Evolutionary conservation across 2,797 vertebrate species (phyloP).

Genomic region (Orientallactaga sibirica): DNA sequence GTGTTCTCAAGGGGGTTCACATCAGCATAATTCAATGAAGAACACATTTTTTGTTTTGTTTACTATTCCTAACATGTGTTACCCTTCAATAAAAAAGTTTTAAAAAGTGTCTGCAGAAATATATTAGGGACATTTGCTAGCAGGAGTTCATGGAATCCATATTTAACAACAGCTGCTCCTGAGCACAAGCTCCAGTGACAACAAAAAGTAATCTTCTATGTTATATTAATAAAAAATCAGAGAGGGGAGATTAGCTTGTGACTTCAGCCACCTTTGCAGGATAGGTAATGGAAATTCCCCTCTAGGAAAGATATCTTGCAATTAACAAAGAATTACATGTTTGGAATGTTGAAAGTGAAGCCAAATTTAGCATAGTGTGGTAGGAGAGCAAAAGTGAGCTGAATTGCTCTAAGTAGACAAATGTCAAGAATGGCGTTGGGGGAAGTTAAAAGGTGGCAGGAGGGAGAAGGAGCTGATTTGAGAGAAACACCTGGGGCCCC

Average conservation of each 20-base stretch:
- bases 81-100: neutral
- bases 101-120: neutral
- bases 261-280: neutral
- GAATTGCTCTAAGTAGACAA: neutral
- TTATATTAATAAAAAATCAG: constrained; percentile 3
- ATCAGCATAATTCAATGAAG: neutral
- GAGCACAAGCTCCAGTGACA: neutral
- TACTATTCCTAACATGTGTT: neutral
- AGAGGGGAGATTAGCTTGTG: neutral
- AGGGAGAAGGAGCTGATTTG: neutral
- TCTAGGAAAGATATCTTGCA: neutral
- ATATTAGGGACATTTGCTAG: constrained; percentile 7
- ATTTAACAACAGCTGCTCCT: neutral
- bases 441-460: neutral
- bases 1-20: neutral
- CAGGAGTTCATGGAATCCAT: neutral
- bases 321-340: neutral
- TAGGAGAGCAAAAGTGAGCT: neutral
- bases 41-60: neutral
- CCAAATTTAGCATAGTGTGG: neutral
- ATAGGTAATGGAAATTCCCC: neutral
- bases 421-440: neutral
- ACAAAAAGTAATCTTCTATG: neutral
- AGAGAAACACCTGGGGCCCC: neutral
- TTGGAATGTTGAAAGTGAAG: neutral